These are phyloP conservation scores for Clupea harengus DNA, from an alignment of 2,113 vertebrate species.

Conservation along the genomic window DNA sequence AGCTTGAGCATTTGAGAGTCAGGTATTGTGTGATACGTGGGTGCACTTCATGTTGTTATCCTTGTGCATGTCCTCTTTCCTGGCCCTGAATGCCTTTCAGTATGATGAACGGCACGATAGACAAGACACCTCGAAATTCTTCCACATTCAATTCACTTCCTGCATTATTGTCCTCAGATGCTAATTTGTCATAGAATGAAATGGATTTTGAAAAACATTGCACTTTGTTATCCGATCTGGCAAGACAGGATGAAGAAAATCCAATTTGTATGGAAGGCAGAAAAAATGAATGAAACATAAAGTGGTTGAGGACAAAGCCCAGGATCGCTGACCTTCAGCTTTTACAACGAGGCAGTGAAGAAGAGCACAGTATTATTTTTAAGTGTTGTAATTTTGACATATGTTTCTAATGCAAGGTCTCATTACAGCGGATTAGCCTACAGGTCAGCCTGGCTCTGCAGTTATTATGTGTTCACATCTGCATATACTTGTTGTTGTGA, in stretches of 20 bases:
- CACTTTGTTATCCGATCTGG: slow-evolving; percentile 8
- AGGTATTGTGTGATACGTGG: background rate
- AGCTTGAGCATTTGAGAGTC: background rate
- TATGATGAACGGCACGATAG: background rate
- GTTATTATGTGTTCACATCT: background rate
- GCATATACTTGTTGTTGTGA: background rate
- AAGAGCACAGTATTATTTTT: background rate
- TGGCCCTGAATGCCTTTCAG: background rate
- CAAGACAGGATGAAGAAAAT: slow-evolving; percentile 1
- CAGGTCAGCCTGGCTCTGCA: background rate
- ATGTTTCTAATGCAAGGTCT: background rate
- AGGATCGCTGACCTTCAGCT: background rate
- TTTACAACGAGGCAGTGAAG: background rate
- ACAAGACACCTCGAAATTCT: slow-evolving; percentile 1
- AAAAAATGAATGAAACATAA: background rate
- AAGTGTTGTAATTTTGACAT: background rate
- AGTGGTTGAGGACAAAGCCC: background rate
- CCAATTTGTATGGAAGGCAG: background rate
- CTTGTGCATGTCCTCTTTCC: background rate
- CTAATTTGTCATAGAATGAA: slow-evolving; percentile 8
- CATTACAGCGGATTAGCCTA: background rate
- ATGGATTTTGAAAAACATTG: background rate
- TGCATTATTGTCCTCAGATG: background rate
- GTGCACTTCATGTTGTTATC: background rate
- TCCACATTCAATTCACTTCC: background rate